Base-by-base conservation (phyloP, 37 sponge, comb jelly and placozoan genomes). In the Halisarca cf. caerulea region DNA sequence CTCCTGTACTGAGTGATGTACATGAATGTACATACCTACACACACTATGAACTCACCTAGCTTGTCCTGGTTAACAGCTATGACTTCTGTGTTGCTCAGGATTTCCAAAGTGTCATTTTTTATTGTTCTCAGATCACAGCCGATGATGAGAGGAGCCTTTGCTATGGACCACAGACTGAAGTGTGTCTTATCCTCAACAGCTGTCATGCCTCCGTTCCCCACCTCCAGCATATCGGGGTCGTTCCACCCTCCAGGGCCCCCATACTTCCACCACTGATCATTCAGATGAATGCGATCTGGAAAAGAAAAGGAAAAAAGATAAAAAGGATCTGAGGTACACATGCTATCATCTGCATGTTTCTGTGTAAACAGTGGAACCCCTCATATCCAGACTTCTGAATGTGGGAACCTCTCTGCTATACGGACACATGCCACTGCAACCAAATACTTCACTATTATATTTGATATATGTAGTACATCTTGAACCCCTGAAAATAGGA, bases 171-270 rank as follows among this genome's bases (percentile, higher is more conserved):
- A 94, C 41, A 94, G 79, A 54, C 95, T 94, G 84, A 94, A 91
- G 89, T 94, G 95, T 0, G 92, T 81, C 53, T 82, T 78, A 51
- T 91, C 85, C 80, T 94, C 95, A 8, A 80, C 69, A 0, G 58
- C 71, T 23, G 82, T 82, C 95, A 91, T 91, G 0, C 75, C 81
- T 39, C 91, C 91, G 84, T 94, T 94, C 14, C 95, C 95, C 23
- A 94, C 80, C 82, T 95, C 90, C 88, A 95, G 64, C 95, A 95
- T 95, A 74, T 89, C 95, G 0, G 90, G 91, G 75, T 95, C 95
- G 57, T 95, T 95, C 95, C 95, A 95, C 0, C 92, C 92, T 20
- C 92, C 92, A 39, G 95, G 95, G 0, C 80, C 90, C 34, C 92
- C 92, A 59, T 84, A 86, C 5, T 55, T 34, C 66, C 82, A 85